A percentile compares a stretch with the other conserved stretches of the same genome.
phyloP scores from a whole-genome alignment of 1,140 invertebrate genomes.

The Orius insidiosus region DNA sequence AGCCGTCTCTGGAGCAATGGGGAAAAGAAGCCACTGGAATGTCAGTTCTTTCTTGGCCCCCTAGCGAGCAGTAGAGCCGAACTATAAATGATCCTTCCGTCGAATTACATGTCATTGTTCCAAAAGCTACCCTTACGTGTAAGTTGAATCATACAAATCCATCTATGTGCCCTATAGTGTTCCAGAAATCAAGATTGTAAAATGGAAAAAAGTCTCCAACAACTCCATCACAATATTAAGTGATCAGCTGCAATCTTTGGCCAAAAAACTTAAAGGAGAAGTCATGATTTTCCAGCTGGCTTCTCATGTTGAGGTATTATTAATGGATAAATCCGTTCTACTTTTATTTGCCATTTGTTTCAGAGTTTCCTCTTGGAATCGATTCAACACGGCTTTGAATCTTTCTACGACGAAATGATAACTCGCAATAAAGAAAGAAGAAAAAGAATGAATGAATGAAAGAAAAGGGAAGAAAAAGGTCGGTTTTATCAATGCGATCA shows the following conservation, averaged over 20 bases:
- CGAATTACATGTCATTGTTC: too few relatives aligned
- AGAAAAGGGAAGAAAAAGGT: constrained; percentile 39
- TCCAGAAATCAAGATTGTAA: neutral
- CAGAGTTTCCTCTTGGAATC: constrained; percentile 47
- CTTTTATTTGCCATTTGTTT: constrained; percentile 14
- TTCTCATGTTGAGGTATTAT: constrained; percentile 37
- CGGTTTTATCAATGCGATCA: neutral
- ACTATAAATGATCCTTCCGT: too few relatives aligned
- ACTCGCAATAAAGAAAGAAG: constrained; percentile 39
- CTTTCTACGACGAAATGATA: constrained; percentile 74
- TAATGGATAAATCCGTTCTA: neutral
- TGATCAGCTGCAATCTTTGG: constrained; percentile 31
- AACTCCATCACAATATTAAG: constrained; percentile 8
- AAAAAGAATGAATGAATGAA: constrained; percentile 36
- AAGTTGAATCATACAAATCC: neutral
- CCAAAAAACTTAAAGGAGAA: constrained; percentile 40
- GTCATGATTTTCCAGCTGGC: constrained; percentile 62
- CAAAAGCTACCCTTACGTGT: too few relatives aligned
- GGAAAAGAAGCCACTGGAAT: too few relatives aligned
- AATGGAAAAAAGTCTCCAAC: constrained; percentile 6
- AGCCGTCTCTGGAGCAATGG: too few relatives aligned
- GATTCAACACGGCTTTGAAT: constrained; percentile 52
- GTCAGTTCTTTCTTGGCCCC: too few relatives aligned
- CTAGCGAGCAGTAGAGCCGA: too few relatives aligned
- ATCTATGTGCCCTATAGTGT: constrained; percentile 1